These are phyloP conservation scores for Dynastes tityus DNA, from an alignment of 2,888 invertebrate species.

Conservation along the genomic window DNA sequence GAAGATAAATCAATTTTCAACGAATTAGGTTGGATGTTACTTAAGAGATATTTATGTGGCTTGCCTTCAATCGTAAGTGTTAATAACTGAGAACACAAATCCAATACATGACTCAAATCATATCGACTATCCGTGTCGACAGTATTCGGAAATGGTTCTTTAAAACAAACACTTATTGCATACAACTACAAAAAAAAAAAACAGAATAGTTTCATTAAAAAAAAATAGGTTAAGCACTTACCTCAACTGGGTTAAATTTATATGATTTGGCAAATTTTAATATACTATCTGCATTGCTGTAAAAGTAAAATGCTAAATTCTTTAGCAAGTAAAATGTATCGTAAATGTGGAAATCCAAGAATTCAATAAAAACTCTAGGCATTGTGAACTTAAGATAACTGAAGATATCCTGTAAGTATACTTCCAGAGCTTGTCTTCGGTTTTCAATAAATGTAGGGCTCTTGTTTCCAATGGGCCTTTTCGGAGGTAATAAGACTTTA, in stretches of 20 bases:
- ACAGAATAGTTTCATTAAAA: neutral
- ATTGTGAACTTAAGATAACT: conserved; percentile 84
- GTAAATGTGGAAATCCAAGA: conserved; percentile 91
- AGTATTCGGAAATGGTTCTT: conserved; percentile 86
- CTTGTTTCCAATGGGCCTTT: conserved; percentile 93
- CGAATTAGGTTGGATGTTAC: conserved; percentile 88
- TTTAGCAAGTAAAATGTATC: conserved; percentile 91
- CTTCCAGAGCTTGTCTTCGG: conserved; percentile 84
- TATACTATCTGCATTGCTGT: conserved; percentile 80
- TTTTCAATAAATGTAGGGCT: conserved; percentile 90
- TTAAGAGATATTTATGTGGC: conserved; percentile 80
- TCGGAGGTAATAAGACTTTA: conserved; percentile 91
- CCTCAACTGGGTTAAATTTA: conserved; percentile 86
- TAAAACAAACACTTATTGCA: conserved; percentile 91
- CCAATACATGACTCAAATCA: conserved; percentile 93
- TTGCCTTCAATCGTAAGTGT: conserved; percentile 80
- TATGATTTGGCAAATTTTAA: conserved; percentile 77
- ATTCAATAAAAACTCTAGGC: conserved; percentile 86
- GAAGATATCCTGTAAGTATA: conserved; percentile 85
- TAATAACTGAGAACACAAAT: conserved; percentile 86
- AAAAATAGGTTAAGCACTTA: conserved; percentile 64
- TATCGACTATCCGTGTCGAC: conserved; percentile 86
- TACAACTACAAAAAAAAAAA: conserved; percentile 78
- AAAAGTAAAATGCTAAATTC: conserved; percentile 85
- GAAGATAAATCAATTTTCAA: conserved; percentile 86